Conservation (phyloP, 2,888 invertebrate genomes). For the Cerastis rubricosa region DNA sequence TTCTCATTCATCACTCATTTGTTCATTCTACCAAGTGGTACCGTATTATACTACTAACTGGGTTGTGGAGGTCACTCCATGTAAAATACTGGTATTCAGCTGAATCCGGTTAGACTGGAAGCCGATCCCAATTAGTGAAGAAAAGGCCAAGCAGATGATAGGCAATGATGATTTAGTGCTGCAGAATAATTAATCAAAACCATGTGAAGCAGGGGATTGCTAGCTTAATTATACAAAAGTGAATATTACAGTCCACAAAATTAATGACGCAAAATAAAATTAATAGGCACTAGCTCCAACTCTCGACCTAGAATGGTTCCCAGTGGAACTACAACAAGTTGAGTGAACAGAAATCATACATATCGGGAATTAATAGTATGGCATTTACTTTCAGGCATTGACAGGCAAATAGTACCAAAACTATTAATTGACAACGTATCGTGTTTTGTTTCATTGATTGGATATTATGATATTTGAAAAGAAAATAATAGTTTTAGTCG, state of each 20-base stretch:
- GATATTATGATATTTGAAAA: neutral
- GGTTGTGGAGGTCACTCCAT: neutral
- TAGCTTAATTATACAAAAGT: neutral
- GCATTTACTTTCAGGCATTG: constrained; percentile 14
- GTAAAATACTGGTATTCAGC: neutral
- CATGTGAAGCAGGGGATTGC: neutral
- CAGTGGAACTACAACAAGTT: constrained; percentile 17
- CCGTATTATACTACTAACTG: neutral
- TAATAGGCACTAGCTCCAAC: neutral
- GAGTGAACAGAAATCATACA: constrained; percentile 1
- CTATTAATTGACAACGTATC: constrained; percentile 5
- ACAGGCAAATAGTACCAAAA: constrained; percentile 10
- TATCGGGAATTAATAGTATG: constrained; percentile 7
- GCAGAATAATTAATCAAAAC: neutral
- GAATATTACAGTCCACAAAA: neutral
- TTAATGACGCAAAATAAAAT: neutral
- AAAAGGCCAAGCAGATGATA: neutral
- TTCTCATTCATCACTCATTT: no score
- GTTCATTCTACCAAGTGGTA: neutral
- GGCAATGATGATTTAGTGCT: neutral
- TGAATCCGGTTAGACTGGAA: neutral
- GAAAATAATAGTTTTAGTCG: neutral
- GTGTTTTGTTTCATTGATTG: neutral
- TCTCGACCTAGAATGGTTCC: neutral
- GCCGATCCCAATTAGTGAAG: neutral